Conservation (phyloP, 1,140 invertebrate genomes). For the Bombus breviceps region DNA sequence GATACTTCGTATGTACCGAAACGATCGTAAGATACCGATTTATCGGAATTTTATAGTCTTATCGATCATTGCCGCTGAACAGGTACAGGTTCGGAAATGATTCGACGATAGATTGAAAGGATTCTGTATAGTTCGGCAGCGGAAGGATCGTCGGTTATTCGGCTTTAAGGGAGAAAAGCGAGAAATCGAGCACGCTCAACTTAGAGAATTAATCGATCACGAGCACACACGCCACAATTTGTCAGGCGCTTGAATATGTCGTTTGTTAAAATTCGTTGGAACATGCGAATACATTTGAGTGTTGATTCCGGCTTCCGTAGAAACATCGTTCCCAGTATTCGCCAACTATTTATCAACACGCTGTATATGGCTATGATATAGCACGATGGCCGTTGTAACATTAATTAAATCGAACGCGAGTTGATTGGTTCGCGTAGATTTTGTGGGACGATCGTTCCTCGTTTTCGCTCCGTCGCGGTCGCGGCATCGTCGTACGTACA, state of each 20-base stretch:
- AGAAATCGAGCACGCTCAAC: not conserved
- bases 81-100: not conserved
- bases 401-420: slow-evolving; percentile 39
- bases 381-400: not conserved
- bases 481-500: not conserved
- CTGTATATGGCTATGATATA: not conserved
- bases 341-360: not conserved
- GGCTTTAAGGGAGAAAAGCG: not conserved
- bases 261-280: slow-evolving; percentile 1
- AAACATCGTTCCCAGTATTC: not conserved
- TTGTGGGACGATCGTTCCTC: slow-evolving; percentile 19
- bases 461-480: slow-evolving; percentile 7
- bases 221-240: slow-evolving; percentile 32
- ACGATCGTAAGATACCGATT: not conserved
- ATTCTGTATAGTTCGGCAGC: too few species aligned
- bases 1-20: too few species aligned
- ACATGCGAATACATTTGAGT: not conserved
- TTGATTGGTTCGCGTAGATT: not conserved
- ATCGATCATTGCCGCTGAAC: not conserved
- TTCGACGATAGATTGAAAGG: not conserved
- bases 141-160: not conserved
- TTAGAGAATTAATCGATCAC: slow-evolving; percentile 26
- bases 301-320: not conserved
- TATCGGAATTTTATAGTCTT: not conserved
- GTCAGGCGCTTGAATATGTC: slow-evolving; percentile 34